phyloP scores from a whole-genome alignment of 2,113 vertebrate genomes.

The Leucosticte australis region DNA sequence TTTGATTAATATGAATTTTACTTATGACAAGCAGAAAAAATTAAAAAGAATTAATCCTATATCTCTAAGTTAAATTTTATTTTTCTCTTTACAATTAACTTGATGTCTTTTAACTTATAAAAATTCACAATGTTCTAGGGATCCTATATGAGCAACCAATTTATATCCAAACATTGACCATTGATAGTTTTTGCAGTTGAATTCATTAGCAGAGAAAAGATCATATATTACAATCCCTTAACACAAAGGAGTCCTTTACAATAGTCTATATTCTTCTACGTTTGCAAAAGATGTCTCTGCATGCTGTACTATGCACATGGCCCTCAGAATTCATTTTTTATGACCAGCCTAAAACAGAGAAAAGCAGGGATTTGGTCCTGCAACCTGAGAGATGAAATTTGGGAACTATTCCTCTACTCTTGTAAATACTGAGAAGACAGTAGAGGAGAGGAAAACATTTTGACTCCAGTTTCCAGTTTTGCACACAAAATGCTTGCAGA shows the following conservation, averaged over 20 bases:
- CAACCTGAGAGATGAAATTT: neutral
- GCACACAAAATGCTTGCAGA: neutral
- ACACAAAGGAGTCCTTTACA: neutral
- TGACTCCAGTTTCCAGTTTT: neutral
- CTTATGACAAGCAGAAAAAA: neutral
- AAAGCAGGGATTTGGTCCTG: neutral
- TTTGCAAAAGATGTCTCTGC: neutral
- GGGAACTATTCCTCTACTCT: neutral
- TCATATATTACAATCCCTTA: neutral
- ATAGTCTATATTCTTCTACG: neutral
- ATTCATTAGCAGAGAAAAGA: neutral
- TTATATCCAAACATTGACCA: neutral
- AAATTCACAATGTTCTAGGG: neutral
- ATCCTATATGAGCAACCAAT: neutral
- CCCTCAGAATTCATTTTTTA: neutral
- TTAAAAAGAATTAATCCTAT: neutral
- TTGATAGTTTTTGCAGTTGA: neutral
- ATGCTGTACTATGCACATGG: neutral
- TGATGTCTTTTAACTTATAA: neutral
- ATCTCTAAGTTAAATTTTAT: neutral
- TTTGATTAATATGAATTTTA: neutral
- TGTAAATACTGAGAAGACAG: neutral
- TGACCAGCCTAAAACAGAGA: neutral
- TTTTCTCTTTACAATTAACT: neutral
- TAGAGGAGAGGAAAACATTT: neutral